Evolutionary conservation across 2,888 invertebrate species (phyloP).

Genomic region (Apotomis turbidana): DNA sequence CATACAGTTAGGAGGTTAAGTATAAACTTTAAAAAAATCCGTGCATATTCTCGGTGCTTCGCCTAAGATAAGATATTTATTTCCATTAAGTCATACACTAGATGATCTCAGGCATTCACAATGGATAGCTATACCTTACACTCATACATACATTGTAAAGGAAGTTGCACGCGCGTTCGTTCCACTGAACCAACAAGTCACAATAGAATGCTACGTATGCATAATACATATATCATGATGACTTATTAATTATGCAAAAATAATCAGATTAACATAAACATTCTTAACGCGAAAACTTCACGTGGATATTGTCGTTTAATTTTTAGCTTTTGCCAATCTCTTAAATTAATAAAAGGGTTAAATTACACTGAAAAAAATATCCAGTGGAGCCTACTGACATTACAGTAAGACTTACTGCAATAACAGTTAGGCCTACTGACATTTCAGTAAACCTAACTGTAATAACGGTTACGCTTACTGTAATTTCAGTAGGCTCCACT

Average conservation of each 20-base stretch:
- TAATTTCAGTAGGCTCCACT: no score
- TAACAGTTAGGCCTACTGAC: no score
- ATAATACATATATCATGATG: not conserved
- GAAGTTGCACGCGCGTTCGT: constrained; percentile 28
- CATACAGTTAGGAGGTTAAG: no score
- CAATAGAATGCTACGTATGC: constrained; percentile 16
- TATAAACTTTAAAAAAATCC: no score
- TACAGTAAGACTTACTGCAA: no score
- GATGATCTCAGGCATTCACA: constrained; percentile 1
- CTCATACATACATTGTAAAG: constrained; percentile 11
- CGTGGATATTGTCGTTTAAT: no score
- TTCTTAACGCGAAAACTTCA: not conserved
- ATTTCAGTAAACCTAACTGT: no score
- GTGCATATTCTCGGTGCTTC: not conserved
- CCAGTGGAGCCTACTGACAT: no score
- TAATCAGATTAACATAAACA: not conserved
- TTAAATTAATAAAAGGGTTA: no score
- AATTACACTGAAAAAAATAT: no score
- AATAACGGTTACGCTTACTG: no score
- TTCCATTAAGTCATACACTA: not conserved
- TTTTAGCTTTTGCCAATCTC: no score
- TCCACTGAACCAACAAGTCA: constrained; percentile 17
- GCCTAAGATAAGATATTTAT: not conserved
- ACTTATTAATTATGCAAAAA: not conserved
- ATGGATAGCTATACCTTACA: not conserved